These are phyloP conservation scores for Batillaria attramentaria DNA, from an alignment of 1,140 invertebrate species.

Conservation along the genomic window DNA sequence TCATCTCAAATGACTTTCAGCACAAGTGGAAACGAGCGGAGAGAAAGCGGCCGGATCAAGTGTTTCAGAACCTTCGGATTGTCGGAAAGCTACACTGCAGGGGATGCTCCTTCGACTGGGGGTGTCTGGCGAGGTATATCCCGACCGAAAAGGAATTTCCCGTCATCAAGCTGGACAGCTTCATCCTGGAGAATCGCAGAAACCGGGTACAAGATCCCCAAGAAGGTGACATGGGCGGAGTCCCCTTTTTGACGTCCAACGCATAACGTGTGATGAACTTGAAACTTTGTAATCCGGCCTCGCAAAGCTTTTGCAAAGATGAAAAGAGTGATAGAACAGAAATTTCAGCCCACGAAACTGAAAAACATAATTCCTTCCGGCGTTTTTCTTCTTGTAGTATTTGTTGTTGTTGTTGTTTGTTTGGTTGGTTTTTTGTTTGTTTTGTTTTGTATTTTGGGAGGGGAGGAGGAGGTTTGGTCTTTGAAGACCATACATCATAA, in stretches of 20 bases:
- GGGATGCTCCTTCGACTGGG: conserved; percentile 2
- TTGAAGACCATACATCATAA: no score
- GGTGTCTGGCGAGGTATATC: conserved; percentile 11
- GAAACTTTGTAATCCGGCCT: no score
- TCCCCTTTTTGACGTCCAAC: background rate
- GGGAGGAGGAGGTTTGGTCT: no score
- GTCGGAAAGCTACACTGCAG: conserved; percentile 12
- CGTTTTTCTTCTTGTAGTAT: no score
- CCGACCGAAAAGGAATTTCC: conserved; percentile 6
- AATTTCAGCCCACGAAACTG: no score
- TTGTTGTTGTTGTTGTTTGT: no score
- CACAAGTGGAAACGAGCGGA: conserved; percentile 11
- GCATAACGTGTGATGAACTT: conserved; percentile 2
- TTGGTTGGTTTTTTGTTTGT: no score
- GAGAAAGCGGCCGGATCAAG: background rate
- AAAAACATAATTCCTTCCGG: no score
- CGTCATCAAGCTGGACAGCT: conserved; percentile 24
- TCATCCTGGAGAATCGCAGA: conserved; percentile 13
- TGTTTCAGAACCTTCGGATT: background rate
- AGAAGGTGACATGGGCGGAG: conserved; percentile 22
- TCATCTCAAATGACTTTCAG: background rate
- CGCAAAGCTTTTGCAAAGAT: no score
- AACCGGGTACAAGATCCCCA: background rate
- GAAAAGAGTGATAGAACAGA: no score
- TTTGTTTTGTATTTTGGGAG: no score